Evolutionary conservation across 2,113 vertebrate genomes (phyloP).

Genomic region (Mastomys natalensis): DNA sequence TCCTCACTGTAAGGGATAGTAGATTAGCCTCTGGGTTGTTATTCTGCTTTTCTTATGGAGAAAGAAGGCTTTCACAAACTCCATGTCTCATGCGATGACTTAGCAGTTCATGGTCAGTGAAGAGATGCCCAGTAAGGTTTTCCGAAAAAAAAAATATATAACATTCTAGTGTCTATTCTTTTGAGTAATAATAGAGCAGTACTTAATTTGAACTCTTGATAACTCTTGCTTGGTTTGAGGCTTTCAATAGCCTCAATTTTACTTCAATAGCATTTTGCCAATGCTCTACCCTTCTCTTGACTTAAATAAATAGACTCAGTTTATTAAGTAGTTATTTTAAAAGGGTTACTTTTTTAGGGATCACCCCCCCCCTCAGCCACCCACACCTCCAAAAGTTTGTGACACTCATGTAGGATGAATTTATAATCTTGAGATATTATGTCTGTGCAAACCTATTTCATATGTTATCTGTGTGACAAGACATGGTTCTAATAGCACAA

Average conservation of each 20-base stretch:
- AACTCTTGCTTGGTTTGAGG: background rate
- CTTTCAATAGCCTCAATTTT: too few relatives aligned
- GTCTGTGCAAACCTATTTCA: background rate
- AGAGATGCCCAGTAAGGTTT: background rate
- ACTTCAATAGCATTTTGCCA: background rate
- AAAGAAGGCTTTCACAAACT: background rate
- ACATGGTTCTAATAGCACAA: background rate
- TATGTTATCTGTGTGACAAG: background rate
- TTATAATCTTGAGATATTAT: background rate
- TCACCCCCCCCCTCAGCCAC: background rate
- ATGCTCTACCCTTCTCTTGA: background rate
- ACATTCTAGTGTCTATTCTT: background rate
- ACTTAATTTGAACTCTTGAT: background rate
- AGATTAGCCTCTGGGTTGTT: background rate
- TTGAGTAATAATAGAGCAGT: background rate
- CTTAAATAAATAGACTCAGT: background rate
- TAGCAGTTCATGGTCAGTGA: fast-evolving
- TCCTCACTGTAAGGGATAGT: background rate
- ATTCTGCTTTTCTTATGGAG: background rate
- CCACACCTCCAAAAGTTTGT: background rate
- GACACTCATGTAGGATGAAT: background rate
- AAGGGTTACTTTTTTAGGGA: background rate
- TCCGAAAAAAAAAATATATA: background rate
- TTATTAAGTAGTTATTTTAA: background rate
- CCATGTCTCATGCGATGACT: fast-evolving